Conservation (phyloP, 64 coral and sea anemone genomes). For the Pachyseris speciosa region DNA sequence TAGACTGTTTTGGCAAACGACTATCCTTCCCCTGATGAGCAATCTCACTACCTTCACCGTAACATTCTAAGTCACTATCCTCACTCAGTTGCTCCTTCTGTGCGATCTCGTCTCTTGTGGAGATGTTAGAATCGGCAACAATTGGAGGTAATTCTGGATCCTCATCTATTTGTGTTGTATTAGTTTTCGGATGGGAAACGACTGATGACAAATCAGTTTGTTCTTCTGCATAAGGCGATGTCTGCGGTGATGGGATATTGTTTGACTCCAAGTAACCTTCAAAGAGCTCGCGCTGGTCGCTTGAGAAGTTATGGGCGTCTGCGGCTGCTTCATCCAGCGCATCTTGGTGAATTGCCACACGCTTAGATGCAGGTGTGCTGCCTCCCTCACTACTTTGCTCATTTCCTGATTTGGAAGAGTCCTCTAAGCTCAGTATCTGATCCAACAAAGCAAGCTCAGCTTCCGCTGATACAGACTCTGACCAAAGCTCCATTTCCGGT, state of each 20-base stretch:
- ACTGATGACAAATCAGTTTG: background rate
- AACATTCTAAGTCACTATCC: no score
- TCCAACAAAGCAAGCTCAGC: constrained; percentile 45
- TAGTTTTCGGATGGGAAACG: background rate
- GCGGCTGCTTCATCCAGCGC: background rate
- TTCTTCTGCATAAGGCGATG: background rate
- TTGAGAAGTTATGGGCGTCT: background rate
- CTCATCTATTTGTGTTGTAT: background rate
- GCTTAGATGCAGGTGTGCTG: background rate
- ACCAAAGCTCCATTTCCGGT: constrained; percentile 46
- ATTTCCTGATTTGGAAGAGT: constrained; percentile 1
- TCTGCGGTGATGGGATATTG: background rate
- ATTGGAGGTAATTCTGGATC: background rate
- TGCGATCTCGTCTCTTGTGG: background rate
- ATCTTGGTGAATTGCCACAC: background rate
- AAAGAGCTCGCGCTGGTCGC: background rate
- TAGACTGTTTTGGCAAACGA: no score
- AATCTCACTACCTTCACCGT: no score
- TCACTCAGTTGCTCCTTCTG: no score
- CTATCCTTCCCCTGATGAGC: no score
- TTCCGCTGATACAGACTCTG: constrained; percentile 1
- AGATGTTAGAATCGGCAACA: background rate
- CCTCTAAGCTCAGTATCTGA: constrained; percentile 16
- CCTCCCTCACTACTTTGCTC: constrained; percentile 9
- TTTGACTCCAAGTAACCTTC: background rate